Percentiles rank a stretch among this genome's conserved stretches.
phyloP scores from a whole-genome alignment of 2,888 invertebrate genomes.

The Perizoma flavofasciatum region DNA sequence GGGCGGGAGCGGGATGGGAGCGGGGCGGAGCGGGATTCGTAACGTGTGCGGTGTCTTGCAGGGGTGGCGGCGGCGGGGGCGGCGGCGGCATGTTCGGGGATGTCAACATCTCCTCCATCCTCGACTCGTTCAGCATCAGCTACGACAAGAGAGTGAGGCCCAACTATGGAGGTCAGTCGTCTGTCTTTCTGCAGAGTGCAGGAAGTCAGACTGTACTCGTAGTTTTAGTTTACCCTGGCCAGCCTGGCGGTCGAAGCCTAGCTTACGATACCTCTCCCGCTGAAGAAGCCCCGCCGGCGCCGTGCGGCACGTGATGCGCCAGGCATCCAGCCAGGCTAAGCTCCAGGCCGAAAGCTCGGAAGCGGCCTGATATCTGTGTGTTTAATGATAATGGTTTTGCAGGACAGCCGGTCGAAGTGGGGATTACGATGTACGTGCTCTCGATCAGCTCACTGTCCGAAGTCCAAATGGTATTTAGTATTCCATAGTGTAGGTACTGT shows the following conservation, averaged over 20 bases:
- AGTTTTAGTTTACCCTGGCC: too few relatives aligned
- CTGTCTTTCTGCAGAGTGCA: background rate
- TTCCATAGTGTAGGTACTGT: conserved; percentile 23
- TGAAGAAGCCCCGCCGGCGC: too few relatives aligned
- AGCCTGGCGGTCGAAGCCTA: background rate
- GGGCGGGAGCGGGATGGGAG: background rate
- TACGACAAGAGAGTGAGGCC: conserved; percentile 99
- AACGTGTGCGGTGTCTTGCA: conserved; percentile 56
- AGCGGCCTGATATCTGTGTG: conserved; percentile 14
- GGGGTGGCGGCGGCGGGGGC: conserved; percentile 85
- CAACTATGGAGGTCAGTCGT: conserved; percentile 93
- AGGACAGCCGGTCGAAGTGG: conserved; percentile 92
- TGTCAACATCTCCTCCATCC: conserved; percentile 95
- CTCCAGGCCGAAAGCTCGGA: too few relatives aligned
- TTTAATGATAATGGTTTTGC: conserved; percentile 50
- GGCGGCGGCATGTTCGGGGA: conserved; percentile 89
- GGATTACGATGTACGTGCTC: conserved; percentile 93
- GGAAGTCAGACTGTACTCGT: too few relatives aligned
- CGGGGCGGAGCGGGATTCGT: background rate
- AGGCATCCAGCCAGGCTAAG: background rate
- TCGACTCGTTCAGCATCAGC: conserved; percentile 96
- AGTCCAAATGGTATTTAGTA: conserved; percentile 87
- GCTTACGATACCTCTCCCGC: background rate
- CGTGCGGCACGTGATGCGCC: background rate
- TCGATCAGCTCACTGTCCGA: conserved; percentile 94